These are phyloP conservation scores for Samia ricini DNA, from an alignment of 1,140 invertebrate genomes.

Conservation along the genomic window DNA sequence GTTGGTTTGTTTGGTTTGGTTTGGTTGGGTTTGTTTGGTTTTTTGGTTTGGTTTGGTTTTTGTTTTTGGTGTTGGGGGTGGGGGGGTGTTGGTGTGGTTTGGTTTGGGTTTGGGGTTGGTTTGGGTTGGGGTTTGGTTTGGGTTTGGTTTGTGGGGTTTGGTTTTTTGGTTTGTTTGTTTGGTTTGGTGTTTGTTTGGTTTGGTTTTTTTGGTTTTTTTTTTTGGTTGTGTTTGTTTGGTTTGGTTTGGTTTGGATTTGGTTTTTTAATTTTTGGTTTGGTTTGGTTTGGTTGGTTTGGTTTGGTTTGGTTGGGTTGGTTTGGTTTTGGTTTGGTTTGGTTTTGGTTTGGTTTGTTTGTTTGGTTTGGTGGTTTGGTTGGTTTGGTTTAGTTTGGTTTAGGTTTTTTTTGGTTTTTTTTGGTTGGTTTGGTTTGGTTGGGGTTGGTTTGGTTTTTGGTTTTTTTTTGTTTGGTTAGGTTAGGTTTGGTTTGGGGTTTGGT, in stretches of 20 bases:
- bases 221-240: slow-evolving; percentile 13
- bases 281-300: no score
- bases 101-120: slow-evolving; percentile 22
- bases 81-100: slow-evolving; percentile 25
- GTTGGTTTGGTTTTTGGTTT: slow-evolving; percentile 32
- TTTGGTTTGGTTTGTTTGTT: no score
- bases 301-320: no score
- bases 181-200: no score
- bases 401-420: no score
- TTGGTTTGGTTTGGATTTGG: slow-evolving; percentile 16
- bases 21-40: no score
- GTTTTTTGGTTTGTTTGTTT: no score
- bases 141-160: slow-evolving; percentile 16
- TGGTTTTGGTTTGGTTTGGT: no score
- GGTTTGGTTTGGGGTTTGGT: slow-evolving; percentile 42
- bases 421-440: slow-evolving; percentile 15
- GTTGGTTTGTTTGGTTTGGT: no score
- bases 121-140: slow-evolving; percentile 22
- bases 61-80: slow-evolving; percentile 24
- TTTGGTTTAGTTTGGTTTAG: slow-evolving; percentile 14
- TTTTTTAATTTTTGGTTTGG: slow-evolving; percentile 17
- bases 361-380: no score
- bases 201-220: slow-evolving; percentile 18
- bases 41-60: slow-evolving; percentile 25
- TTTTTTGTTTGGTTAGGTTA: slow-evolving; percentile 35